Conservation (phyloP, 92 coral and sea anemone genomes). For the Parazoanthus swiftii region DNA sequence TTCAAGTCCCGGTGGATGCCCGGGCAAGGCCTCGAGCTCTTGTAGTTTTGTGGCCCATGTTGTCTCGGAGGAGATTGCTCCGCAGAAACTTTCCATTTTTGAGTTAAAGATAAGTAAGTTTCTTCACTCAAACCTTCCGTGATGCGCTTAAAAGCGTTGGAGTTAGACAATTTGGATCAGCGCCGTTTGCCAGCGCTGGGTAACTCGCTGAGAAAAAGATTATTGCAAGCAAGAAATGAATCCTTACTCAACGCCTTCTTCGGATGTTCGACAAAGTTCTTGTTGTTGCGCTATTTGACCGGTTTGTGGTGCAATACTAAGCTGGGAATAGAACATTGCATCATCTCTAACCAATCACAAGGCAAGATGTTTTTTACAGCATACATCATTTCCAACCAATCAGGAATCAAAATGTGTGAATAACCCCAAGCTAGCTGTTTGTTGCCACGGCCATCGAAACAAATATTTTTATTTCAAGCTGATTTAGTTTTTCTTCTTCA, state of each 20-base stretch:
- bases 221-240: neutral
- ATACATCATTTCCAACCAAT: slow-evolving; percentile 73
- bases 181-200: slow-evolving; percentile 62
- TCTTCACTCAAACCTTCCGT: slow-evolving; percentile 67
- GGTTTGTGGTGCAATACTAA: slow-evolving; percentile 82
- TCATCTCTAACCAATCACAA: slow-evolving; percentile 41
- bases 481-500: neutral
- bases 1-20: slow-evolving; percentile 17
- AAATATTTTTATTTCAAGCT: neutral
- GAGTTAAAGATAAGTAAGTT: neutral
- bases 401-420: slow-evolving; percentile 13
- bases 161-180: slow-evolving; percentile 31
- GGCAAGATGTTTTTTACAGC: slow-evolving; percentile 35
- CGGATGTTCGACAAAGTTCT: neutral
- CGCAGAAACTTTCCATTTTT: slow-evolving; percentile 29
- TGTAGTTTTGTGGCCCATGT: neutral
- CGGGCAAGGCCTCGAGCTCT: slow-evolving; percentile 14
- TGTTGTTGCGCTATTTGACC: slow-evolving; percentile 66
- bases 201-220: neutral
- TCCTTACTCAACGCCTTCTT: neutral
- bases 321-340: slow-evolving; percentile 22
- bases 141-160: slow-evolving; percentile 69
- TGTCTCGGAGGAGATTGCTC: neutral
- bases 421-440: neutral
- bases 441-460: neutral